A percentile compares a stretch with the other conserved stretches of the same genome.
These are phyloP conservation scores for Pocillopora meandrina DNA, from an alignment of 92 coral and sea anemone species.

Conservation along the genomic window DNA sequence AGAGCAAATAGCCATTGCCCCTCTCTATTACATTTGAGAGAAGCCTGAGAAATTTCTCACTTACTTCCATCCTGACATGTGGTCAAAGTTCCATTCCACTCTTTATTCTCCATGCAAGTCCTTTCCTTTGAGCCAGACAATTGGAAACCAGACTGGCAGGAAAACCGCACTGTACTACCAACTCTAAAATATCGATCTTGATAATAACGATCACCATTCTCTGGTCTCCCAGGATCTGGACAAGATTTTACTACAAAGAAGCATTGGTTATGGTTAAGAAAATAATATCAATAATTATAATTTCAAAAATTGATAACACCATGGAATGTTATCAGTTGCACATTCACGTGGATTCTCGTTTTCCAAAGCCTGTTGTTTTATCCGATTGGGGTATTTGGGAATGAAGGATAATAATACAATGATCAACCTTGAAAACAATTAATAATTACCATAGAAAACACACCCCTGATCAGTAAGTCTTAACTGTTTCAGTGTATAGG, in stretches of 20 bases:
- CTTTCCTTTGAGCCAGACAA: constrained; percentile 75
- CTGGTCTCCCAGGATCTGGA: constrained; percentile 70
- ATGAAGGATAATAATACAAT: too few relatives aligned
- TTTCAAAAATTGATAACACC: neutral
- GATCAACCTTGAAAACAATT: too few relatives aligned
- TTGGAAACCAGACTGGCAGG: constrained; percentile 72
- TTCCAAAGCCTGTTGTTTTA: too few relatives aligned
- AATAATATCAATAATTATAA: neutral
- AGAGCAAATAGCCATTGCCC: too few relatives aligned
- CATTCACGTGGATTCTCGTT: too few relatives aligned
- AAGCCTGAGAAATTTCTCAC: neutral
- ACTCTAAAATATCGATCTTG: constrained; percentile 49
- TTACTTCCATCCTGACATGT: constrained; percentile 87
- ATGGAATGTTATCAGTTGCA: too few relatives aligned
- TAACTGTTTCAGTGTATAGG: too few relatives aligned
- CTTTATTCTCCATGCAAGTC: constrained; percentile 66
- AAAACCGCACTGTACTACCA: constrained; percentile 64
- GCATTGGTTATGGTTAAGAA: neutral
- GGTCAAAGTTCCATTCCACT: constrained; percentile 80
- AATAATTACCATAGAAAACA: too few relatives aligned
- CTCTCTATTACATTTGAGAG: neutral
- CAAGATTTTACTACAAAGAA: constrained; percentile 57
- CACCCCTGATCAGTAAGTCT: too few relatives aligned
- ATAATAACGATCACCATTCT: constrained; percentile 56
- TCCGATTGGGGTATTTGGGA: neutral